phyloP scores from a whole-genome alignment of 2,888 invertebrate genomes.

The Carcina quercana region DNA sequence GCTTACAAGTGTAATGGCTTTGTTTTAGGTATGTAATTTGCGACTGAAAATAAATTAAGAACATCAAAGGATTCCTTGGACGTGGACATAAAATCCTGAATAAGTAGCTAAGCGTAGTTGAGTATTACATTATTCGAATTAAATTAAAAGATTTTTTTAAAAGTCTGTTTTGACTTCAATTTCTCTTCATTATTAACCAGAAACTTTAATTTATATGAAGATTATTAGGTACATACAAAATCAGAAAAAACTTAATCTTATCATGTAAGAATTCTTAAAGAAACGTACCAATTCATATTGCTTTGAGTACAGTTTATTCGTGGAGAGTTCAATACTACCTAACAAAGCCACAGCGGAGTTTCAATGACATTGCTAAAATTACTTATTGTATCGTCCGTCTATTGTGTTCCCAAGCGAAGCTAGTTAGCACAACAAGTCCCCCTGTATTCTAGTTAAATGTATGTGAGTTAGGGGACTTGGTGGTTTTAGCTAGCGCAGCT shows the following conservation, averaged over 20 bases:
- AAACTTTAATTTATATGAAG: no score
- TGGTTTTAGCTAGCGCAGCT: slow-evolving; percentile 16
- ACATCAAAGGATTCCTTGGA: slow-evolving; percentile 4
- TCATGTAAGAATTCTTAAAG: no score
- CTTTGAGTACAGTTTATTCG: slow-evolving; percentile 13
- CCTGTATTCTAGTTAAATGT: neutral
- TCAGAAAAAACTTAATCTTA: no score
- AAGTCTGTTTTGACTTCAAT: no score
- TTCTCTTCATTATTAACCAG: no score
- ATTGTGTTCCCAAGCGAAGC: slow-evolving; percentile 23
- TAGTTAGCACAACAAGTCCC: neutral
- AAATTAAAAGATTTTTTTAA: no score
- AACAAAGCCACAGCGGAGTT: slow-evolving; percentile 8
- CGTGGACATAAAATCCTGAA: neutral
- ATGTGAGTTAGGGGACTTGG: neutral
- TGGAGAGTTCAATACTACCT: slow-evolving; percentile 10
- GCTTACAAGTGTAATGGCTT: slow-evolving; percentile 48
- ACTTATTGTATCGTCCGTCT: slow-evolving; percentile 24
- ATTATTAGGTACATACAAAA: no score
- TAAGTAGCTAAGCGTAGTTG: no score
- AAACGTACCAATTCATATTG: no score
- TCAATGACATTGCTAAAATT: slow-evolving; percentile 37
- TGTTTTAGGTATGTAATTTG: slow-evolving; percentile 47
- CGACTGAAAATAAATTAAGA: slow-evolving; percentile 46
- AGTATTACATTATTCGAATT: no score